These are phyloP conservation scores for Zosterops pallidus DNA, from an alignment of 2,113 vertebrate species.

Conservation along the genomic window DNA sequence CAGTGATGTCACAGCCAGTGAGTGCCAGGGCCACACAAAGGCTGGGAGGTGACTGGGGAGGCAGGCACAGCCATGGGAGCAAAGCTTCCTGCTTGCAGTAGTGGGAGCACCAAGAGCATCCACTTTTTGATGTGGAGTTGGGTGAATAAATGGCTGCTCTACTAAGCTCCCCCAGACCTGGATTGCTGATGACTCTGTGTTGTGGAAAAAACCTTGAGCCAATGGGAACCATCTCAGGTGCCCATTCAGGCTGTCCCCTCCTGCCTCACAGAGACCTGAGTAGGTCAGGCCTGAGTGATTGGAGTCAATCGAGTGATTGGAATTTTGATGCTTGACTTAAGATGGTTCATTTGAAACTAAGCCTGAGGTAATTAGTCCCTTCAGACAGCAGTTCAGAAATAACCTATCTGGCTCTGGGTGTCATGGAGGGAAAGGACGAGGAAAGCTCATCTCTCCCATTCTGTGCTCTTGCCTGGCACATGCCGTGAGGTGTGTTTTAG, in stretches of 20 bases:
- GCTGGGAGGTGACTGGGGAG: not conserved
- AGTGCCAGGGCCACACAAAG: not conserved
- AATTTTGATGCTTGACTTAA: not conserved
- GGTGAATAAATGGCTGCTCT: not conserved
- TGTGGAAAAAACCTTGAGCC: not conserved
- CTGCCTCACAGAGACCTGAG: rapidly evolving
- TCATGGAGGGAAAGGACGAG: not conserved
- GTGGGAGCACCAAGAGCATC: rapidly evolving
- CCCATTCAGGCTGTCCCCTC: not conserved
- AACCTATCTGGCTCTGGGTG: not conserved
- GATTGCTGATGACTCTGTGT: not conserved
- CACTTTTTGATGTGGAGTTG: not conserved
- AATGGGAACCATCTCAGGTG: not conserved
- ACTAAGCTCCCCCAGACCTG: not conserved
- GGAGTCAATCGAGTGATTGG: rapidly evolving
- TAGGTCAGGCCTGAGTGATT: not conserved
- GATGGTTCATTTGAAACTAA: not conserved
- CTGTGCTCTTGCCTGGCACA: not conserved
- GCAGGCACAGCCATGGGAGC: rapidly evolving
- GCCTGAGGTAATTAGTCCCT: not conserved
- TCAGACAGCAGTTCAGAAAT: not conserved
- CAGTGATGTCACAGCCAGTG: not conserved
- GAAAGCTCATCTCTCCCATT: not conserved
- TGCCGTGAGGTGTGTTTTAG: rapidly evolving
- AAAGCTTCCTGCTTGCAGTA: not conserved